phyloP scores from a whole-genome alignment of 2,113 vertebrate genomes.

The Ranitomeya variabilis region DNA sequence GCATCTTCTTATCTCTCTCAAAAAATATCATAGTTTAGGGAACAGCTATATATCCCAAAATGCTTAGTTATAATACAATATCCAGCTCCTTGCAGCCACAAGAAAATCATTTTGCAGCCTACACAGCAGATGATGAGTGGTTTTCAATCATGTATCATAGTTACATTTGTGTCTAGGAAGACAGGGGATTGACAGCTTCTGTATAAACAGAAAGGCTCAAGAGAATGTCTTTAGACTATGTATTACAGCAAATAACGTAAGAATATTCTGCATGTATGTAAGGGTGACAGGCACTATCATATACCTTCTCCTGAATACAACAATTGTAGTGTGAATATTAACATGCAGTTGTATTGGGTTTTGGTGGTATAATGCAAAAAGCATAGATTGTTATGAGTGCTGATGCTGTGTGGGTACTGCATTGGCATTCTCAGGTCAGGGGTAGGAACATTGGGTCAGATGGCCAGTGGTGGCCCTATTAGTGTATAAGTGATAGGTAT shows the following conservation, averaged over 20 bases:
- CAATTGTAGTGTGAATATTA: too few species aligned
- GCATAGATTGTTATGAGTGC: too few species aligned
- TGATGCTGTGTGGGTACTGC: too few species aligned
- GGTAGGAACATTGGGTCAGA: too few species aligned
- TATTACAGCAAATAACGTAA: not conserved
- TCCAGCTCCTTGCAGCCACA: slow-evolving; percentile 6
- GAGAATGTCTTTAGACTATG: not conserved
- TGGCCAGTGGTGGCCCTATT: too few species aligned
- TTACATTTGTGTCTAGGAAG: slow-evolving; percentile 26
- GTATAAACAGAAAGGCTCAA: slow-evolving; percentile 8
- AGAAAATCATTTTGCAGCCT: slow-evolving; percentile 32
- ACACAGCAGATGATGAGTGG: slow-evolving; percentile 30
- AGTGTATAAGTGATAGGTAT: too few species aligned
- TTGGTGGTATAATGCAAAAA: too few species aligned
- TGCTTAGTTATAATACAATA: not conserved
- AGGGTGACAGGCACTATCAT: too few species aligned
- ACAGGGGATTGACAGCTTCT: slow-evolving; percentile 4
- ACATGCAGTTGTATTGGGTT: too few species aligned
- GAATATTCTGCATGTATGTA: not conserved
- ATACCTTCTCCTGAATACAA: too few species aligned
- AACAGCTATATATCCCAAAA: slow-evolving; percentile 25
- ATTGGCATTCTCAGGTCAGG: too few species aligned
- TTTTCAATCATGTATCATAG: slow-evolving; percentile 47
- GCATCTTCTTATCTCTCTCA: not conserved
- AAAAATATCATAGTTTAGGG: not conserved